Conservation (phyloP, 2,888 invertebrate genomes). For the Drosophila diplacantha region DNA sequence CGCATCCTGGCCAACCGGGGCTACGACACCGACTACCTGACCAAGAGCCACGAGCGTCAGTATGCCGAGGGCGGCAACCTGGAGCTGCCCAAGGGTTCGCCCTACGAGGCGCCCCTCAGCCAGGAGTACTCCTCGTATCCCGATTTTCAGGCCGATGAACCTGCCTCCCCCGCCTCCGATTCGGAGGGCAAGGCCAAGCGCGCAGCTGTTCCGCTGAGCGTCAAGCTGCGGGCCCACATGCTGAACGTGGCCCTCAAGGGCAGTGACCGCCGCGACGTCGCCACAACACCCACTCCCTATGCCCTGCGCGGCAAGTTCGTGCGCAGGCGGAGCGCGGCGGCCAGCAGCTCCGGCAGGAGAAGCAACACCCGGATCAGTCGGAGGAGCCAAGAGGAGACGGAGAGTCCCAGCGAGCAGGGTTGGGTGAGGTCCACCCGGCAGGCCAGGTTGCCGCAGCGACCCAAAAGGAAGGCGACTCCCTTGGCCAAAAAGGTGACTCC, state of each 20-base stretch:
- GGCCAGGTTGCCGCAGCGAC: conserved; percentile 21
- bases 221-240: conserved; percentile 23
- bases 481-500: not conserved
- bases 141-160: conserved; percentile 16
- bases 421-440: conserved; percentile 49
- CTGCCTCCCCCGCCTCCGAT: conserved; percentile 3
- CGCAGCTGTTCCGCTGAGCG: conserved; percentile 17
- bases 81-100: conserved; percentile 27
- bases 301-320: conserved; percentile 68
- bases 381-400: not conserved
- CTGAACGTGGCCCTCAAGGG: conserved; percentile 40
- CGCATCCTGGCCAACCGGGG: conserved; percentile 60
- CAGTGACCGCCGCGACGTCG: not conserved
- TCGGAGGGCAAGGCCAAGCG: conserved; percentile 51
- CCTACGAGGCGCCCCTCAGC: conserved; percentile 38
- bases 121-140: conserved; percentile 43
- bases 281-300: conserved; percentile 57
- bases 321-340: conserved; percentile 46
- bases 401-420: not conserved
- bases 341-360: not conserved
- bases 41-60: conserved; percentile 53
- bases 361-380: not conserved
- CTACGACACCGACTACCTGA: conserved; percentile 60
- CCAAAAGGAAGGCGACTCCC: not conserved
- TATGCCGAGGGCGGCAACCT: conserved; percentile 47